Evolutionary conservation across 2,888 invertebrate genomes (phyloP).

Genomic region (Tachina grossa): DNA sequence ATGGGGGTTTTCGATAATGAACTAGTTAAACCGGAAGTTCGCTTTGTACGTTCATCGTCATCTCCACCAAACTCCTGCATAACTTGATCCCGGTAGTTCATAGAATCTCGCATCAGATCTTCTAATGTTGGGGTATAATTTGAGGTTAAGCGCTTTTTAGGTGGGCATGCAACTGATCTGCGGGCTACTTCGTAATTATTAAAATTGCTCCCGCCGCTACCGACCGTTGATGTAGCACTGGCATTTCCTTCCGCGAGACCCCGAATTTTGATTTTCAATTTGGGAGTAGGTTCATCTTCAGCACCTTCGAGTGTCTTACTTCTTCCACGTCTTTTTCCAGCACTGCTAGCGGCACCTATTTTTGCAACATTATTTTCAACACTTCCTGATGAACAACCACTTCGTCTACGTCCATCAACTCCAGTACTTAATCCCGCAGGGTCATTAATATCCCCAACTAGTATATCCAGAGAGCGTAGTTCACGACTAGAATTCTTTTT

Average conservation of each 20-base stretch:
- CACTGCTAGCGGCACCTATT: constrained; percentile 78
- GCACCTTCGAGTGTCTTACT: constrained; percentile 81
- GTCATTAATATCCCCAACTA: constrained; percentile 84
- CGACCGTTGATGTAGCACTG: constrained; percentile 70
- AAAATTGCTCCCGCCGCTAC: constrained; percentile 75
- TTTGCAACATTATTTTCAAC: constrained; percentile 76
- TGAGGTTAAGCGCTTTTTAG: constrained; percentile 88
- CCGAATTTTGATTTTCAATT: constrained; percentile 91
- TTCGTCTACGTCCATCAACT: constrained; percentile 83
- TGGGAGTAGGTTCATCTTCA: constrained; percentile 83
- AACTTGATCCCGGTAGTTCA: constrained; percentile 92
- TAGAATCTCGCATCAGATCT: constrained; percentile 91
- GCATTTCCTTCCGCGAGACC: constrained; percentile 74
- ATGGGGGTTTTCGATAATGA: constrained; percentile 54
- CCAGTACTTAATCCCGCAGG: constrained; percentile 67
- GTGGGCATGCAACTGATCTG: constrained; percentile 86
- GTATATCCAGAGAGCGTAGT: constrained; percentile 86
- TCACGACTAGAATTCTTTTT: constrained; percentile 85
- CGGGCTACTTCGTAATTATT: constrained; percentile 82
- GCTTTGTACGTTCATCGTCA: constrained; percentile 79
- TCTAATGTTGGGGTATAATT: constrained; percentile 88
- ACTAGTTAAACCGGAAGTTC: constrained; percentile 80
- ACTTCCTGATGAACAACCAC: constrained; percentile 83
- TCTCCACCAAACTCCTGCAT: constrained; percentile 93
- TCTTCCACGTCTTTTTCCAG: constrained; percentile 81